Evolutionary conservation across 2,797 vertebrate genomes (phyloP).

Genomic region (Philypnodon macrostomus): DNA sequence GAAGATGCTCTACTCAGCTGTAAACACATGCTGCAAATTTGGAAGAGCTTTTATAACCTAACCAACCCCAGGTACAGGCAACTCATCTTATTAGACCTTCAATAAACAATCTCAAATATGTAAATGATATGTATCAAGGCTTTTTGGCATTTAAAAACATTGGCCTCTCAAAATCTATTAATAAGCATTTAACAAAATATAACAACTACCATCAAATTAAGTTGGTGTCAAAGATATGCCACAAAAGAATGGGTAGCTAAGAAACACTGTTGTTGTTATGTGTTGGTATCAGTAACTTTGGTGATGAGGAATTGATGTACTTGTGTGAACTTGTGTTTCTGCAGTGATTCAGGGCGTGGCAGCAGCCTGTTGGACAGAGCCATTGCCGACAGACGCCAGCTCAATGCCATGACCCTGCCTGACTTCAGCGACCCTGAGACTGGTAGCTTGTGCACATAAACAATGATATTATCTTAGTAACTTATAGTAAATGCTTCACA

Average conservation of each 20-base stretch:
- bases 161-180: not conserved
- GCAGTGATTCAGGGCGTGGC: slow-evolving; percentile 94
- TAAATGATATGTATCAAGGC: too few relatives aligned
- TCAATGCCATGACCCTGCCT: slow-evolving; percentile 92
- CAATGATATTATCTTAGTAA: not conserved
- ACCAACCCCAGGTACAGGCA: slow-evolving; percentile 91
- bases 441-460: slow-evolving; percentile 72
- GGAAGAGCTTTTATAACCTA: slow-evolving; percentile 99
- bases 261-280: not conserved
- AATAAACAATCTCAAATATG: too few relatives aligned
- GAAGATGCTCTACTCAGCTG: slow-evolving; percentile 95
- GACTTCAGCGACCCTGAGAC: slow-evolving; percentile 98
- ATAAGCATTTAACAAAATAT: not conserved
- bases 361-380: slow-evolving; percentile 96
- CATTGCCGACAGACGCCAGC: slow-evolving; percentile 92
- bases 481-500: not conserved
- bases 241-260: slow-evolving; percentile 7
- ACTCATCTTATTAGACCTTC: not conserved
- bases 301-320: not conserved
- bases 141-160: too few relatives aligned
- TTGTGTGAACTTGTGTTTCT: slow-evolving; percentile 22
- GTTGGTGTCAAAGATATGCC: not conserved
- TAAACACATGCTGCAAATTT: slow-evolving; percentile 98
- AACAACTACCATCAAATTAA: not conserved
- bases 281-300: not conserved